Conservation (phyloP, 2,797 vertebrate genomes). For the Acomys russatus region DNA sequence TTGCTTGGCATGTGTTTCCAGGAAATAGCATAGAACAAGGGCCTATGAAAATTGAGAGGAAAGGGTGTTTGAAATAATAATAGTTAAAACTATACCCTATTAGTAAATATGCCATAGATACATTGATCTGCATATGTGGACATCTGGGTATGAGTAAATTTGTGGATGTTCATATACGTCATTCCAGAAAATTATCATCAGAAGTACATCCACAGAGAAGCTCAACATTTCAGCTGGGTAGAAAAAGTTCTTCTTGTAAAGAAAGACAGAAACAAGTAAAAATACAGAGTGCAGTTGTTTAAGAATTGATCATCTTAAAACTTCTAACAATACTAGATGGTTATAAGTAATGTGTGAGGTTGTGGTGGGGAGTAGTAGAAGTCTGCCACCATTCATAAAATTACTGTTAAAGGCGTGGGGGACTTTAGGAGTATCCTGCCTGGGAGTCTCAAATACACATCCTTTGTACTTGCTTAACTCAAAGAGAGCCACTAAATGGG, state of each 20-base stretch:
- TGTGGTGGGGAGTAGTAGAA: not conserved
- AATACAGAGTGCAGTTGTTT: not conserved
- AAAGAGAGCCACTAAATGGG: conserved; percentile 1
- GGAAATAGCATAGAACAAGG: conserved; percentile 96
- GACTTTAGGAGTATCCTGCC: not conserved
- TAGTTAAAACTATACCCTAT: conserved; percentile 34
- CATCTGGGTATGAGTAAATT: not conserved
- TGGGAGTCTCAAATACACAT: not conserved
- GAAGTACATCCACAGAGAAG: not conserved
- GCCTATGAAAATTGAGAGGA: conserved; percentile 89
- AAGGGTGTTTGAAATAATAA: conserved; percentile 39
- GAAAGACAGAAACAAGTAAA: not conserved
- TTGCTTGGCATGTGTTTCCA: conserved; percentile 93
- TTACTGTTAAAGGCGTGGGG: not conserved
- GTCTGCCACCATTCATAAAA: not conserved
- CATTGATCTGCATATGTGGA: not conserved
- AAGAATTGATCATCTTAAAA: conserved; percentile 29
- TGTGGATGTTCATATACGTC: not conserved
- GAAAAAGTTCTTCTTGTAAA: not conserved
- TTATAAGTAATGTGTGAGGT: not conserved
- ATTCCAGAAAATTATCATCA: not conserved
- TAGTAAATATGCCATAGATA: not conserved
- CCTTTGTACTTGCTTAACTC: not conserved
- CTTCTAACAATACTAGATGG: conserved; percentile 5
- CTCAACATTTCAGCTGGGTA: not conserved